Evolutionary conservation across 2,113 vertebrate species (phyloP).

Genomic region (Marmota monax): DNA sequence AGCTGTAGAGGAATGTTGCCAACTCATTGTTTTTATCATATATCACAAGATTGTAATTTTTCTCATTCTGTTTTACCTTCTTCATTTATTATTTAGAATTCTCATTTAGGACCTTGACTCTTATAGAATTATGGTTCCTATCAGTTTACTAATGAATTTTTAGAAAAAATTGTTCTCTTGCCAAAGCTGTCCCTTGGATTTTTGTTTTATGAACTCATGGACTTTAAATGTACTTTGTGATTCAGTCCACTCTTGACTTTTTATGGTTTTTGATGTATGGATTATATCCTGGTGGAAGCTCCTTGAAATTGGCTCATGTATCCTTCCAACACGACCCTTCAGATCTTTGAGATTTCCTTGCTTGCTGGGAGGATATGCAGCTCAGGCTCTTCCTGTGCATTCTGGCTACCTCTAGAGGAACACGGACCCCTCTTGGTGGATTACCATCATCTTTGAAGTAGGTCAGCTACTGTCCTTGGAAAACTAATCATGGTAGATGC

Average conservation of each 20-base stretch:
- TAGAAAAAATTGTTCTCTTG: not conserved
- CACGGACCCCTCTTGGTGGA: not conserved
- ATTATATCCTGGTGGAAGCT: not conserved
- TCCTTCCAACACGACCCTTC: not conserved
- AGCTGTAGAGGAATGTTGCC: not conserved
- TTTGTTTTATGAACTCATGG: not conserved
- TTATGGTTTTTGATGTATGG: not conserved
- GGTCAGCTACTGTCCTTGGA: not conserved
- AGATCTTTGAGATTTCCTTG: not conserved
- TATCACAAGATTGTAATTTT: not conserved
- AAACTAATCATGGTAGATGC: not conserved
- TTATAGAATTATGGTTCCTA: not conserved
- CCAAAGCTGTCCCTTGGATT: not conserved
- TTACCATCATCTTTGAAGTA: not conserved
- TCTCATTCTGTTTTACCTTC: not conserved
- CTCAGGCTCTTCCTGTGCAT: not conserved
- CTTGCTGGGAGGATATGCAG: not conserved
- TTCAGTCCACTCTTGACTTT: not conserved
- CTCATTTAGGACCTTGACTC: not conserved
- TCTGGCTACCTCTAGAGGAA: not conserved
- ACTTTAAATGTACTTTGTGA: not conserved
- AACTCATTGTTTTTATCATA: not conserved
- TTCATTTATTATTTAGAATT: not conserved
- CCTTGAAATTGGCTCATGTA: not conserved
- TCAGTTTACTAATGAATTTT: not conserved